phyloP scores from a whole-genome alignment of 2,888 invertebrate species.

The Helleia helle region DNA sequence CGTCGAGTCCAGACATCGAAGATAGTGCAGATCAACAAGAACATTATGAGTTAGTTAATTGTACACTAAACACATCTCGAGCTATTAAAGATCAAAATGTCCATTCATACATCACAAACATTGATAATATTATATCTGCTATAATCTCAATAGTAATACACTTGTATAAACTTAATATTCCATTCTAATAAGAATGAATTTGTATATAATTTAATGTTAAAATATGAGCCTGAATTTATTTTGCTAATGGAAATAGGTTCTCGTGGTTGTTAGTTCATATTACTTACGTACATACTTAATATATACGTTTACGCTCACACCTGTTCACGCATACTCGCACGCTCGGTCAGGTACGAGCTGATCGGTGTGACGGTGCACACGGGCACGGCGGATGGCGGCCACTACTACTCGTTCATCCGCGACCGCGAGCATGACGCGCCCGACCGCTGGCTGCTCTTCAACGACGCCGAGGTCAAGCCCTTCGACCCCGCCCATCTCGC shows the following conservation, averaged over 20 bases:
- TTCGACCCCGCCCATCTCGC: conserved; percentile 97
- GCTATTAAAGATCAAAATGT: too few relatives aligned
- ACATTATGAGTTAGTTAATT: conserved; percentile 78
- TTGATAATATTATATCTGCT: too few relatives aligned
- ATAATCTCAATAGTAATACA: too few relatives aligned
- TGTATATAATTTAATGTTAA: too few relatives aligned
- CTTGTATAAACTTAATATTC: too few relatives aligned
- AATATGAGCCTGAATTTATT: too few relatives aligned
- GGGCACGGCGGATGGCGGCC: conserved; percentile 98
- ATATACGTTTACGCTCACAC: background rate
- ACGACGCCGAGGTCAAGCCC: conserved; percentile 94
- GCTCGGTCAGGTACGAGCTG: conserved; percentile 77
- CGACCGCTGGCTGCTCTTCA: conserved; percentile 95
- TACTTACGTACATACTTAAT: too few relatives aligned
- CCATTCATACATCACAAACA: too few relatives aligned
- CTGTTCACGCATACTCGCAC: background rate
- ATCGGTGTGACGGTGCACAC: conserved; percentile 98
- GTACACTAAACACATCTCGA: too few relatives aligned
- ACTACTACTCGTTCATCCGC: conserved; percentile 96
- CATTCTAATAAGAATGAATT: too few relatives aligned
- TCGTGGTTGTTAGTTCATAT: too few relatives aligned
- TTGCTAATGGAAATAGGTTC: too few relatives aligned
- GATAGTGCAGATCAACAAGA: conserved; percentile 77
- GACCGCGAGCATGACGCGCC: conserved; percentile 82
- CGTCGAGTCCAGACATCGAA: conserved; percentile 48